phyloP scores from a whole-genome alignment of 2,113 vertebrate species.

The Nestor notabilis region DNA sequence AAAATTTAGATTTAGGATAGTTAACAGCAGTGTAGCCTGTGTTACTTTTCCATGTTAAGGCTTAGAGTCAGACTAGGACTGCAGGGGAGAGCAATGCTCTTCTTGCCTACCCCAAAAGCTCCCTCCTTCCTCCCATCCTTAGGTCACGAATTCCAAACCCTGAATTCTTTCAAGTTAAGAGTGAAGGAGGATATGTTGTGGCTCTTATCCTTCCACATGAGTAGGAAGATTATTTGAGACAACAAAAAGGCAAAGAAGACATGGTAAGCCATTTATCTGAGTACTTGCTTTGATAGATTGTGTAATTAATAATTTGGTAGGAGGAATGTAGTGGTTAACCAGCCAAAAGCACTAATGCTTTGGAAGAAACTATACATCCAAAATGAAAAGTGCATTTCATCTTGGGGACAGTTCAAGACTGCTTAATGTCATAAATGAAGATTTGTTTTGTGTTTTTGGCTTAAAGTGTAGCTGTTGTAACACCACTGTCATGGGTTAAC shows the following conservation, averaged over 20 bases:
- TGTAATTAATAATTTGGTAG: constrained; percentile 14
- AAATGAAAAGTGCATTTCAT: constrained; percentile 23
- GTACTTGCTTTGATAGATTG: background rate
- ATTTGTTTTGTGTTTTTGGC: background rate
- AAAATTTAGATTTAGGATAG: background rate
- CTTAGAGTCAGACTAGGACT: background rate
- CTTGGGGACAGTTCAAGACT: background rate
- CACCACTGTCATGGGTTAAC: background rate
- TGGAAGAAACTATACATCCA: constrained; percentile 1
- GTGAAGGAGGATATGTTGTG: background rate
- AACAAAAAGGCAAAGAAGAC: background rate
- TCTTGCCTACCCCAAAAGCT: background rate
- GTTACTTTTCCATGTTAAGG: background rate
- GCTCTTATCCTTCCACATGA: background rate
- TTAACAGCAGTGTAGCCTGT: background rate
- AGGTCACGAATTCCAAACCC: fast-evolving
- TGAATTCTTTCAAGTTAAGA: background rate
- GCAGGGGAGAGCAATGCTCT: background rate
- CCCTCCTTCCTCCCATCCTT: background rate
- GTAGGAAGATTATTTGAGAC: background rate
- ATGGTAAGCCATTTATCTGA: background rate
- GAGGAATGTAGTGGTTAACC: background rate
- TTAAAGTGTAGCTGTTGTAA: background rate
- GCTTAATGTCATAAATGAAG: background rate
- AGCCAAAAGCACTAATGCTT: constrained; percentile 12